phyloP scores from a whole-genome alignment of 2,888 invertebrate genomes.

The Ennomos erosarius region DNA sequence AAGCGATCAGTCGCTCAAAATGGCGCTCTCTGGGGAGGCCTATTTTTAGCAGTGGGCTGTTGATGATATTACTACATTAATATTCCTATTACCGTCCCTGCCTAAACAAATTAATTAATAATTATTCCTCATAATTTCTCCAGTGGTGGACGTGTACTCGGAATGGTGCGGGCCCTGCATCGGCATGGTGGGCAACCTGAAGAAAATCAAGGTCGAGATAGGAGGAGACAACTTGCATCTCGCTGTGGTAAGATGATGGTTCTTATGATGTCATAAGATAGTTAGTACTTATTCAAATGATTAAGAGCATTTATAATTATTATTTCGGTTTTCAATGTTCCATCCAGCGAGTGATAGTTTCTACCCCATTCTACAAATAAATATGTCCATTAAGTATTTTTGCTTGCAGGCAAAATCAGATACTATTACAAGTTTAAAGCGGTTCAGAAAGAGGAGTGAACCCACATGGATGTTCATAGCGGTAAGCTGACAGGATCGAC shows the following conservation, averaged over 20 bases:
- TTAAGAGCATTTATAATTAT: too few relatives aligned
- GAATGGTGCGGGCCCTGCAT: constrained; percentile 97
- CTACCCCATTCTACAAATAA: too few relatives aligned
- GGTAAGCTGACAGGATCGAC: constrained; percentile 69
- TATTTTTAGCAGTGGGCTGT: too few relatives aligned
- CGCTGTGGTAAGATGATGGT: constrained; percentile 86
- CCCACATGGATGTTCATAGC: constrained; percentile 96
- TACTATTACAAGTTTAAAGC: constrained; percentile 88
- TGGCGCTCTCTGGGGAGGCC: too few relatives aligned
- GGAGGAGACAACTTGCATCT: constrained; percentile 93
- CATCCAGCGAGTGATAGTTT: too few relatives aligned
- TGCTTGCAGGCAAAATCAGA: constrained; percentile 89
- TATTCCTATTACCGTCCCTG: too few relatives aligned
- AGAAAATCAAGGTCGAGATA: constrained; percentile 94
- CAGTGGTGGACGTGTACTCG: constrained; percentile 94
- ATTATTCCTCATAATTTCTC: not conserved
- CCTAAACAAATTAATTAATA: too few relatives aligned
- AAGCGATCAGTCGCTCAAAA: too few relatives aligned
- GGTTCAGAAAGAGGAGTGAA: constrained; percentile 93
- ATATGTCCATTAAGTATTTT: too few relatives aligned
- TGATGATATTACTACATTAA: too few relatives aligned
- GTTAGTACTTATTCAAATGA: too few relatives aligned
- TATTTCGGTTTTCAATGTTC: too few relatives aligned
- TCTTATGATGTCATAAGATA: not conserved
- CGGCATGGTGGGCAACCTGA: constrained; percentile 93